phyloP scores from a whole-genome alignment of 2,888 invertebrate species.

The Holacanthella duospinosa region DNA sequence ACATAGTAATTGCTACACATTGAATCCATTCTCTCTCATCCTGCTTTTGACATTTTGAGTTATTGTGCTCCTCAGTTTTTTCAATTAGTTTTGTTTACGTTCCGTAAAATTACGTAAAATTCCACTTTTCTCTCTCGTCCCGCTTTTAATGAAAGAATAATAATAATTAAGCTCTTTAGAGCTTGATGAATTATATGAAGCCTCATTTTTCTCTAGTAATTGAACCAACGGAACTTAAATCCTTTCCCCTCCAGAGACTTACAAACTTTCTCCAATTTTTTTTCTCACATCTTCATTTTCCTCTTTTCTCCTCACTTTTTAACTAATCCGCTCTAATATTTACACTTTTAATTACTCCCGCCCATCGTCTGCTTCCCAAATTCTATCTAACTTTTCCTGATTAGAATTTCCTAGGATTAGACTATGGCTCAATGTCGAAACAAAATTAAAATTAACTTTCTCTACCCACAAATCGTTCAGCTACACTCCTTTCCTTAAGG shows the following conservation, averaged over 20 bases:
- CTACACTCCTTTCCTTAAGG: too few relatives aligned
- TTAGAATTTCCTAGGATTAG: not conserved
- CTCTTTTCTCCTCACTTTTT: conserved; percentile 12
- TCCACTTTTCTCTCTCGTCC: conserved; percentile 28
- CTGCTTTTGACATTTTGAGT: conserved; percentile 37
- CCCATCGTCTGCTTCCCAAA: not conserved
- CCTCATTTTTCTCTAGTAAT: conserved; percentile 30
- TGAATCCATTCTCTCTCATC: conserved; percentile 28
- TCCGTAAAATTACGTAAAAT: conserved; percentile 37
- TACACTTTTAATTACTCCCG: conserved; percentile 3
- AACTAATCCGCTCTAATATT: not conserved
- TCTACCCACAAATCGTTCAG: not conserved
- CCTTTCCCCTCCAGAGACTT: conserved; percentile 12
- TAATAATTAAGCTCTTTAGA: conserved; percentile 37
- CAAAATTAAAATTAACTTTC: not conserved
- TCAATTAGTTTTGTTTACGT: conserved; percentile 38
- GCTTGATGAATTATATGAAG: conserved; percentile 29
- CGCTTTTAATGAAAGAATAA: conserved; percentile 38
- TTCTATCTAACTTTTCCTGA: not conserved
- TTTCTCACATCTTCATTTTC: conserved; percentile 4
- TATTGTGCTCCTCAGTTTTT: conserved; percentile 36
- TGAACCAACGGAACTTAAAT: conserved; percentile 26
- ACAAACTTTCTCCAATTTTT: not conserved
- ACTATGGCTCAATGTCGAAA: not conserved
- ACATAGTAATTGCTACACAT: conserved; percentile 37